A percentile compares a stretch with the other conserved stretches of the same genome.
Evolutionary conservation across 2,888 invertebrate genomes (phyloP).

Genomic region (Ennomos quercinarius): DNA sequence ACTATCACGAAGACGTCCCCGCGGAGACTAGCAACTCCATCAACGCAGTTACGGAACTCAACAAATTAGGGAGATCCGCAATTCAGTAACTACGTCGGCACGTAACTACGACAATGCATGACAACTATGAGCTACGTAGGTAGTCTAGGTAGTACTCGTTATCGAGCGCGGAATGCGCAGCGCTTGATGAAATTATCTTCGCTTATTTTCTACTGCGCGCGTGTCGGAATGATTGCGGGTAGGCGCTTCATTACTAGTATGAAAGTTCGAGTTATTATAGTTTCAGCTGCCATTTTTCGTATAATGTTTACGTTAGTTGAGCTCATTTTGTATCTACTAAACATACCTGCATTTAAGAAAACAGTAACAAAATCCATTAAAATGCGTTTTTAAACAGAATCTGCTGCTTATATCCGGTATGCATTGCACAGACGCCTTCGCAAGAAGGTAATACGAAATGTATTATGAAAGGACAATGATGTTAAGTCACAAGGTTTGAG

Average conservation of each 20-base stretch:
- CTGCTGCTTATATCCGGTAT: no score
- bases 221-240: neutral
- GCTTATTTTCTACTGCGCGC: conserved; percentile 25
- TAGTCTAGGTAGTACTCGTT: conserved; percentile 15
- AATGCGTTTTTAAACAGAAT: no score
- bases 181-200: conserved; percentile 33
- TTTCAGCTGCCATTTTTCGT: neutral
- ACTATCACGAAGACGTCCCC: conserved; percentile 9
- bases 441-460: no score
- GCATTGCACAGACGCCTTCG: no score
- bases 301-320: no score
- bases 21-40: neutral
- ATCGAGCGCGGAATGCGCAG: conserved; percentile 15
- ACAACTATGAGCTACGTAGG: conserved; percentile 18
- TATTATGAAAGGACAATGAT: no score
- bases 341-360: no score
- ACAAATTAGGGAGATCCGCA: conserved; percentile 13
- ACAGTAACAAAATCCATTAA: no score
- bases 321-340: no score
- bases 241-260: neutral
- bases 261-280: neutral
- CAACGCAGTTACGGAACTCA: conserved; percentile 10
- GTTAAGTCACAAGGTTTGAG: no score
- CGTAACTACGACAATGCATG: conserved; percentile 9
- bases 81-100: neutral